phyloP scores from a whole-genome alignment of 2,888 invertebrate species.

The Pemphredon lugubris region DNA sequence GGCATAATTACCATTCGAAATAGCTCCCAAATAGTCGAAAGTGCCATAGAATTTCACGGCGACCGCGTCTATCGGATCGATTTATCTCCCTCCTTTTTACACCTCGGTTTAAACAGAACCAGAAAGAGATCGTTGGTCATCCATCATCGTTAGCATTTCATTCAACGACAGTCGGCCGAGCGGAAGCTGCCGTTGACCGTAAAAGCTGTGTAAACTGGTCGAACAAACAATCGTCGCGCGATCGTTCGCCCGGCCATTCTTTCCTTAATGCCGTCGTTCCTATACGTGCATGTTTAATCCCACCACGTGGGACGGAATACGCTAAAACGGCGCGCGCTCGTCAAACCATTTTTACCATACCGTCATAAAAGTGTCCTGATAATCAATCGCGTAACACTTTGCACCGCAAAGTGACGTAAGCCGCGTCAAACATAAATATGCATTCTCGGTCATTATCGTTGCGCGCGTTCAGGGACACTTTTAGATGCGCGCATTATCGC shows the following conservation, averaged over 20 bases:
- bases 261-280: slow-evolving; percentile 17
- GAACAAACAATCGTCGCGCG: slow-evolving; percentile 72
- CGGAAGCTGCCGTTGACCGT: slow-evolving; percentile 65
- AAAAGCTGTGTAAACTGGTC: slow-evolving; percentile 71
- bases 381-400: too few species aligned
- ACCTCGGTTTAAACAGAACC: slow-evolving; percentile 45
- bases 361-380: neutral
- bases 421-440: too few species aligned
- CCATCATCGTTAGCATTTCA: slow-evolving; percentile 76
- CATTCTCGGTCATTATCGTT: too few species aligned
- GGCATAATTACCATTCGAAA: slow-evolving; percentile 14
- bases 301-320: neutral
- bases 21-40: slow-evolving; percentile 6
- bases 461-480: too few species aligned
- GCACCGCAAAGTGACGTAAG: too few species aligned
- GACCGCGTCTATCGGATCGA: neutral
- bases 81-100: slow-evolving; percentile 7
- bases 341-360: neutral
- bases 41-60: slow-evolving; percentile 1
- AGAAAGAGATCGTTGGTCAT: slow-evolving; percentile 56
- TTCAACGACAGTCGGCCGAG: slow-evolving; percentile 67
- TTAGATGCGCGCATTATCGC: too few species aligned
- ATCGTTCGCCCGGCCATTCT: slow-evolving; percentile 53
- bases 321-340: too few species aligned
- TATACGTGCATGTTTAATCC: slow-evolving; percentile 7